Percentiles rank a stretch among this genome's conserved stretches.
Evolutionary conservation across 2,797 vertebrate species (phyloP).

Genomic region (Tokudaia tokunoshimensis): DNA sequence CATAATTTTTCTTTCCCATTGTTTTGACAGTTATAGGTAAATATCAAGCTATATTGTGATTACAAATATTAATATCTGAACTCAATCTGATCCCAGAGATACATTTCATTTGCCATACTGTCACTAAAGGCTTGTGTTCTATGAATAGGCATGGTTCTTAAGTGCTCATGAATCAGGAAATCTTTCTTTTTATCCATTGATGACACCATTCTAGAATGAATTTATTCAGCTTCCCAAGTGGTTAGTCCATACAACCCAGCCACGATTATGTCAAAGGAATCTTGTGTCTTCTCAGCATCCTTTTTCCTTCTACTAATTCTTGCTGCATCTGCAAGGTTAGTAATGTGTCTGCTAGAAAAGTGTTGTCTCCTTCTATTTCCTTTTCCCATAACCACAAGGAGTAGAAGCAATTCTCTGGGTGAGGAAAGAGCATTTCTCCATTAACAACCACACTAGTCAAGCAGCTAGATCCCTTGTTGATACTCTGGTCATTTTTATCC

Average conservation of each 20-base stretch:
- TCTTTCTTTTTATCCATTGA: not conserved
- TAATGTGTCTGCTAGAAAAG: conserved; percentile 83
- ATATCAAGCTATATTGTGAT: not conserved
- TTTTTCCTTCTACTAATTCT: conserved; percentile 73
- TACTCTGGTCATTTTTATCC: conserved; percentile 78
- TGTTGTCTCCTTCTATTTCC: conserved; percentile 81
- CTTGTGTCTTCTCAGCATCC: conserved; percentile 41
- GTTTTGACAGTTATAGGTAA: not conserved
- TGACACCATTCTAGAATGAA: conserved; percentile 19
- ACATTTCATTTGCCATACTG: not conserved
- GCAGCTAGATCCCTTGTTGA: conserved; percentile 73
- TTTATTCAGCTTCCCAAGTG: not conserved
- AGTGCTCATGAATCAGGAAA: not conserved
- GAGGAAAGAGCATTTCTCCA: conserved; percentile 78
- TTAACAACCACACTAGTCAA: conserved; percentile 82
- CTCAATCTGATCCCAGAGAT: not conserved
- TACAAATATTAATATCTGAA: not conserved
- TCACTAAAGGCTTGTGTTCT: not conserved
- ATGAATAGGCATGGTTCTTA: not conserved
- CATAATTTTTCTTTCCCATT: not conserved
- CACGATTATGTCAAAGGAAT: conserved; percentile 8
- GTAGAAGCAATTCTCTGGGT: conserved; percentile 64
- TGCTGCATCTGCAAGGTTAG: conserved; percentile 73
- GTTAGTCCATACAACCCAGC: not conserved
- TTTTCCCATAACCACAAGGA: conserved; percentile 79